Evolutionary conservation across 2,888 invertebrate genomes (phyloP).

Genomic region (Ichneumoninae sp.): DNA sequence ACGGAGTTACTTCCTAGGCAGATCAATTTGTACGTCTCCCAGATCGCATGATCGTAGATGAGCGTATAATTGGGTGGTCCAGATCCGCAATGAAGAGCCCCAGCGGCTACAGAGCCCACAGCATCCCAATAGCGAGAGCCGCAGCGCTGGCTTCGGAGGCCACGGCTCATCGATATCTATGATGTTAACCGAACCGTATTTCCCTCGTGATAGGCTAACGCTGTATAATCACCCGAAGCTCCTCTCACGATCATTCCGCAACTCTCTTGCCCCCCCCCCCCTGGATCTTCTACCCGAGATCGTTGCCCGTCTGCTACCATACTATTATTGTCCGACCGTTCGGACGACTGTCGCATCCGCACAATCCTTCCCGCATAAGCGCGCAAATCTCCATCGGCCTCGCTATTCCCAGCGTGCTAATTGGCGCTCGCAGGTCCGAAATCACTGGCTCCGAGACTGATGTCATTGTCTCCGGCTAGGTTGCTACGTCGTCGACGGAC

Average conservation of each 20-base stretch:
- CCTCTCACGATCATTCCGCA: constrained; percentile 4
- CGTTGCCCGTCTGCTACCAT: constrained; percentile 73
- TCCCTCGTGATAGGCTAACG: constrained; percentile 75
- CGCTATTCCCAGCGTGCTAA: constrained; percentile 32
- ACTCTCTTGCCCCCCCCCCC: constrained; percentile 67
- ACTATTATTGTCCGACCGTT: constrained; percentile 75
- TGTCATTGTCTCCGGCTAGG: neutral
- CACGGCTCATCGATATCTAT: constrained; percentile 79
- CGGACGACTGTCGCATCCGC: constrained; percentile 53
- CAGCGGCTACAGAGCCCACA: neutral
- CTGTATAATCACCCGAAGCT: constrained; percentile 77
- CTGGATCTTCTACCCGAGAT: constrained; percentile 65
- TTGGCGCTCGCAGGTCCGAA: constrained; percentile 35
- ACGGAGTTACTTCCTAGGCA: constrained; percentile 74
- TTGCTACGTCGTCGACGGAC: neutral
- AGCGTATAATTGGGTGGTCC: constrained; percentile 81
- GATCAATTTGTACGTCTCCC: constrained; percentile 81
- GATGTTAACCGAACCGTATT: constrained; percentile 79
- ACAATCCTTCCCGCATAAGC: constrained; percentile 9
- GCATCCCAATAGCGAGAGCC: constrained; percentile 35
- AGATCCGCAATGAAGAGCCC: constrained; percentile 71
- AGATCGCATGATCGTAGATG: constrained; percentile 79
- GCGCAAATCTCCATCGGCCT: neutral
- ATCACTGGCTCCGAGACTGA: constrained; percentile 31
- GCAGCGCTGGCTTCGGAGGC: constrained; percentile 56